phyloP scores from a whole-genome alignment of 2,888 invertebrate genomes.

The Pollenia labialis region DNA sequence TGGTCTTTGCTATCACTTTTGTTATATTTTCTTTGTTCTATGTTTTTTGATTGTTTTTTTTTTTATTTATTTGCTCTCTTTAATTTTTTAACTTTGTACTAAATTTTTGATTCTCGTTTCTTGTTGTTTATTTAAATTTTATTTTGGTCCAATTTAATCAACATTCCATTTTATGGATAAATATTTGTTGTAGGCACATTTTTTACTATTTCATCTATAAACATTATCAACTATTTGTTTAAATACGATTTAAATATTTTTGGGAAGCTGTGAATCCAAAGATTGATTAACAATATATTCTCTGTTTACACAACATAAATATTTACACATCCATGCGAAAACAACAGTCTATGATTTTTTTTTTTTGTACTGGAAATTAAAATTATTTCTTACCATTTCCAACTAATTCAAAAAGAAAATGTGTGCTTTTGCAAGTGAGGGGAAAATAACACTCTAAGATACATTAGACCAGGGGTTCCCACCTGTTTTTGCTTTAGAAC shows the following conservation, averaged over 20 bases:
- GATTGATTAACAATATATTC: not conserved
- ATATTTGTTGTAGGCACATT: conserved; percentile 24
- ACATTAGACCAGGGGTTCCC: not conserved
- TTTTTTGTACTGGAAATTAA: no score
- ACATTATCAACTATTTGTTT: not conserved
- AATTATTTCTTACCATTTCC: not conserved
- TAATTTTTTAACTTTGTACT: conserved; percentile 18
- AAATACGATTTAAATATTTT: not conserved
- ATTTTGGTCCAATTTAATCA: conserved; percentile 24
- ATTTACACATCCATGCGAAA: conserved; percentile 18
- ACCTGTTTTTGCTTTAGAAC: no score
- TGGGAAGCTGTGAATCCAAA: not conserved
- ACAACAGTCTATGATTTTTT: not conserved
- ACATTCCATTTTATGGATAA: conserved; percentile 9
- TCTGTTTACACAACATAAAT: not conserved
- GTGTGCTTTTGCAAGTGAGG: not conserved
- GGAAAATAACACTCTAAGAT: not conserved
- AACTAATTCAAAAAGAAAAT: not conserved
- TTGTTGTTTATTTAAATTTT: conserved; percentile 15
- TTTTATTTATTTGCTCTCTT: not conserved
- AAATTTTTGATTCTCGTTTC: conserved; percentile 8
- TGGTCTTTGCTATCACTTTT: conserved; percentile 44
- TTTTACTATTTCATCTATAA: conserved; percentile 20
- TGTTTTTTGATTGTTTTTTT: not conserved
- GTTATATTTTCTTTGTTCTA: not conserved